Conservation (phyloP, 2,888 invertebrate genomes). For the Clepsis dumicolana region DNA sequence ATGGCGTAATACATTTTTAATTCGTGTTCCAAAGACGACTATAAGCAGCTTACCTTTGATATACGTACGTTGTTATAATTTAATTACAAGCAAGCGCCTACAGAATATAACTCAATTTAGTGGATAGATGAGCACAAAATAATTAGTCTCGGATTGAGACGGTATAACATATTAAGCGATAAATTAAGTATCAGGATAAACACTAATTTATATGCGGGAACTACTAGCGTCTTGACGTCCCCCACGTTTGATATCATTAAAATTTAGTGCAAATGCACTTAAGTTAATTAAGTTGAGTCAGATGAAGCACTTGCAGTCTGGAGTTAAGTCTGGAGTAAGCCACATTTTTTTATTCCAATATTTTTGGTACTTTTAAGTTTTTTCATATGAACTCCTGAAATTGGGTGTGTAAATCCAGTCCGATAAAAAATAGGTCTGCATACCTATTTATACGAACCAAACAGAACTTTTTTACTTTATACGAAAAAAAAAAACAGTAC, state of each 20-base stretch:
- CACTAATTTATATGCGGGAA: slow-evolving; percentile 1
- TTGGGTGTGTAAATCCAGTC: too few relatives aligned
- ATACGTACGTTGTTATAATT: slow-evolving; percentile 10
- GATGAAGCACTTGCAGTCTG: slow-evolving; percentile 50
- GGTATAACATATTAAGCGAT: not conserved
- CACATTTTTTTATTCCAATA: too few relatives aligned
- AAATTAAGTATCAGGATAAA: not conserved
- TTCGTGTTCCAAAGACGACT: slow-evolving; percentile 5
- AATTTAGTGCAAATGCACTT: slow-evolving; percentile 61
- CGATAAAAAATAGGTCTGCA: too few relatives aligned
- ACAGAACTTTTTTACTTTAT: too few relatives aligned
- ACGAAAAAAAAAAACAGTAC: too few relatives aligned
- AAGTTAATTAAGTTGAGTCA: slow-evolving; percentile 57
- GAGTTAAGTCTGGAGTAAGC: too few relatives aligned
- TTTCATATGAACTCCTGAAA: too few relatives aligned
- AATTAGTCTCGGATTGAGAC: slow-evolving; percentile 5
- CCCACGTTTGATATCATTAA: slow-evolving; percentile 56
- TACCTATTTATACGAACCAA: too few relatives aligned
- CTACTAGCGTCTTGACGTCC: slow-evolving; percentile 40
- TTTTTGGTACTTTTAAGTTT: too few relatives aligned
- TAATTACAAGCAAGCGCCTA: slow-evolving; percentile 7
- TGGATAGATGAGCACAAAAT: slow-evolving; percentile 20
- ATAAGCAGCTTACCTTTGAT: slow-evolving; percentile 26
- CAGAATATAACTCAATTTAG: slow-evolving; percentile 15
- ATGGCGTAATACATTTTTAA: slow-evolving; percentile 16